Evolutionary conservation across 2,888 invertebrate genomes (phyloP).

Genomic region (Micropterix aruncella): DNA sequence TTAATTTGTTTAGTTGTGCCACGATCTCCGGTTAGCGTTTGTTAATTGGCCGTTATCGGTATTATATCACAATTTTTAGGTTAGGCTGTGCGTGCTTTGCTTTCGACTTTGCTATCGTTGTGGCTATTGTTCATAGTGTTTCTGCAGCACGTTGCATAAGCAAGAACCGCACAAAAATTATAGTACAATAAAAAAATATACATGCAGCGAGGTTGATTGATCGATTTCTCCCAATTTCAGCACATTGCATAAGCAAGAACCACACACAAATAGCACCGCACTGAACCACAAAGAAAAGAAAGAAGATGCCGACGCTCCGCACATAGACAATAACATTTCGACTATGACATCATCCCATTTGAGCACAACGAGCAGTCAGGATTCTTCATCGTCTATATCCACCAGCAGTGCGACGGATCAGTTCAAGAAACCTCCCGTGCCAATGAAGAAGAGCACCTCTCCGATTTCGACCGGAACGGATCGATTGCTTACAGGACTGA

Average conservation of each 20-base stretch:
- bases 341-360: conserved; percentile 2
- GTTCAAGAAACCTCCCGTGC: conserved; percentile 47
- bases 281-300: conserved; percentile 3
- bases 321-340: conserved; percentile 5
- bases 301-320: conserved; percentile 5
- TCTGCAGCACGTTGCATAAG: too few species aligned
- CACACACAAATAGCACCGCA: neutral
- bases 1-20: too few species aligned
- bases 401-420: neutral
- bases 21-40: too few species aligned
- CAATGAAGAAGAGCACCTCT: conserved; percentile 54
- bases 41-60: too few species aligned
- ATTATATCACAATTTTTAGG: too few species aligned
- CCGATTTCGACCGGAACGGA: conserved; percentile 31
- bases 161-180: too few species aligned
- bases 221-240: neutral
- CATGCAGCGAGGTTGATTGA: too few species aligned
- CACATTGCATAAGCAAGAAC: neutral
- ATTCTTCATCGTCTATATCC: neutral
- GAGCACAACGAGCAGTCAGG: neutral
- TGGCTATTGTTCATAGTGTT: too few species aligned
- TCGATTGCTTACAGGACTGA: conserved; percentile 46
- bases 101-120: too few species aligned
- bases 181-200: too few species aligned
- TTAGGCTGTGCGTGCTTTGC: too few species aligned